These are phyloP conservation scores for Hexactinellida sp. DNA, from an alignment of 37 sponge, comb jelly and placozoan species.

Conservation along the genomic window DNA sequence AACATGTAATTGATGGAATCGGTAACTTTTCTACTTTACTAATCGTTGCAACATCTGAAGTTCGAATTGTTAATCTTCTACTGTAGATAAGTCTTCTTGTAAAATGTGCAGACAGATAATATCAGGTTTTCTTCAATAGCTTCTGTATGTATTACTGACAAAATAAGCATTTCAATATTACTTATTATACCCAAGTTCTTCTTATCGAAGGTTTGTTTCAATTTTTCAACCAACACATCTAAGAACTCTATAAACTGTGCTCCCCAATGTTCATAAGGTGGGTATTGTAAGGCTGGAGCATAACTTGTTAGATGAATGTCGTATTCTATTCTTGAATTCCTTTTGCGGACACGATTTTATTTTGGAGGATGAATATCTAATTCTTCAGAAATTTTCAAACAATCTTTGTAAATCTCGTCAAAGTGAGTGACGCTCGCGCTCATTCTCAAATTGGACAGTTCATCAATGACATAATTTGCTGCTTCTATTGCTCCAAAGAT, in stretches of 20 bases:
- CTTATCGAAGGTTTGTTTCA: slow-evolving; percentile 5
- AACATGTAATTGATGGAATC: neutral
- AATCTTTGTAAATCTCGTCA: slow-evolving; percentile 18
- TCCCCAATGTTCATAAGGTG: neutral
- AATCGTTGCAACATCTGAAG: neutral
- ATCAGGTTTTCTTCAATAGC: slow-evolving; percentile 10
- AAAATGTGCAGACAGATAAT: neutral
- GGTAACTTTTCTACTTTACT: neutral
- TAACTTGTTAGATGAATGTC: slow-evolving; percentile 17
- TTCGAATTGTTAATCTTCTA: slow-evolving; percentile 1
- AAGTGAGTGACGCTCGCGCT: neutral
- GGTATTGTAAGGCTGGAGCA: slow-evolving; percentile 8
- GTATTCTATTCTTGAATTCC: slow-evolving; percentile 12
- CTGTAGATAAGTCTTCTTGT: neutral
- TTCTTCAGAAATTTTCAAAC: slow-evolving; percentile 7
- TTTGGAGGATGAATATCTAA: slow-evolving; percentile 5
- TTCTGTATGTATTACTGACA: slow-evolving; percentile 7
- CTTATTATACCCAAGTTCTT: slow-evolving; percentile 5
- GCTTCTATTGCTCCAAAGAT: slow-evolving; percentile 19
- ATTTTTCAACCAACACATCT: slow-evolving; percentile 15
- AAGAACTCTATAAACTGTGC: slow-evolving; percentile 9
- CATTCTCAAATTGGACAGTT: slow-evolving; percentile 12
- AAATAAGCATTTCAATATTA: neutral
- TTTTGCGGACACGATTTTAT: slow-evolving; percentile 7
- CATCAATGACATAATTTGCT: neutral